These are phyloP conservation scores for Herpailurus yagouaroundi DNA, from an alignment of 2,113 vertebrate genomes.

Conservation along the genomic window DNA sequence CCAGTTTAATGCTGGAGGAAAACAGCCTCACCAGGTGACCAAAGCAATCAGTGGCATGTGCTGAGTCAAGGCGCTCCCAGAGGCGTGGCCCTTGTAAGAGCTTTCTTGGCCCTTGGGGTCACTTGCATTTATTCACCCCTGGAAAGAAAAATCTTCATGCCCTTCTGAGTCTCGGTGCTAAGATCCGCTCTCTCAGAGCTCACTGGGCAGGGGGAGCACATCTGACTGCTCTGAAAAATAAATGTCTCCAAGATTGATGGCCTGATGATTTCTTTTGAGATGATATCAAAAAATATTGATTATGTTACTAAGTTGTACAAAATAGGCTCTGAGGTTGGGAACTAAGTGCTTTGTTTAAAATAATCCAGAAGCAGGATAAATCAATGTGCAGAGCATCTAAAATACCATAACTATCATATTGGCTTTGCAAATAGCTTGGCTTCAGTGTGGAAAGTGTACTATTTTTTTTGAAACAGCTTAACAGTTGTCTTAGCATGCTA, in stretches of 20 bases:
- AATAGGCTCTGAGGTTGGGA: constrained; percentile 66
- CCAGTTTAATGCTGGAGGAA: neutral
- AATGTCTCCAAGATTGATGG: constrained; percentile 50
- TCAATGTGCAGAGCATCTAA: constrained; percentile 55
- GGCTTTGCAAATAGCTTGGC: constrained; percentile 49
- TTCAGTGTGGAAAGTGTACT: constrained; percentile 48
- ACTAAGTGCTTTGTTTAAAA: constrained; percentile 73
- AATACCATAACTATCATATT: constrained; percentile 15
- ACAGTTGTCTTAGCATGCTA: constrained; percentile 35
- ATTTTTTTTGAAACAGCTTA: constrained; percentile 48
- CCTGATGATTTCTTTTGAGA: constrained; percentile 67
- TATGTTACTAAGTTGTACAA: constrained; percentile 54
- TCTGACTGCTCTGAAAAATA: constrained; percentile 3
- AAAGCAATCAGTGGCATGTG: neutral
- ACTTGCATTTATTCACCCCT: neutral
- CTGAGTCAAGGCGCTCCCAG: neutral
- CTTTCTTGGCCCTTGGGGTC: neutral
- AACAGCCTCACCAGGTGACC: neutral
- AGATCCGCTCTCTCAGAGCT: neutral
- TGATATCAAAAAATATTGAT: constrained; percentile 74
- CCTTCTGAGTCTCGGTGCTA: neutral
- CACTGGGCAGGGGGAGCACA: neutral
- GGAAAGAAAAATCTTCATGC: neutral
- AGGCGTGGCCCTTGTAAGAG: neutral
- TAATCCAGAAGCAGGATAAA: constrained; percentile 69